These are phyloP conservation scores for Drosophila melanosoma DNA, from an alignment of 2,888 invertebrate genomes.

Conservation along the genomic window DNA sequence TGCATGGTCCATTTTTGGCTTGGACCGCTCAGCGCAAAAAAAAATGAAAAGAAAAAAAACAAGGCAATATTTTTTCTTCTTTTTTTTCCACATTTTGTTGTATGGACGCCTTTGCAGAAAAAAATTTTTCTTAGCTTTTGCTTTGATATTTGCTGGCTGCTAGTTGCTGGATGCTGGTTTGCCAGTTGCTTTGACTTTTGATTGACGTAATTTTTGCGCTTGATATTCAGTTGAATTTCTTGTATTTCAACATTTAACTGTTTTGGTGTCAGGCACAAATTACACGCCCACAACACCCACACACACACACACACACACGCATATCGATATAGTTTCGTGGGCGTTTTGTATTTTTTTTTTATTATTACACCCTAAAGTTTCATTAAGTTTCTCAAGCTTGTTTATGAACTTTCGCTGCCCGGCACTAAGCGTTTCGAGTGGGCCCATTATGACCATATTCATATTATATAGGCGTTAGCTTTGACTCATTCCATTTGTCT, in stretches of 20 bases:
- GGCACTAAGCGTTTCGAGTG: conserved; percentile 22
- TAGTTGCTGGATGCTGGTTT: conserved; percentile 30
- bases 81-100: conserved; percentile 44
- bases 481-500: conserved; percentile 61
- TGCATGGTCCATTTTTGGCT: conserved; percentile 79
- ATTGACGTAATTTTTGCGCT: conserved; percentile 81
- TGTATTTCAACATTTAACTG: conserved; percentile 81
- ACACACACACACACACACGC: conserved; percentile 26
- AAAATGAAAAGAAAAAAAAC: conserved; percentile 30
- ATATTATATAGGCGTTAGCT: conserved; percentile 34
- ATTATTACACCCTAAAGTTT: conserved; percentile 53
- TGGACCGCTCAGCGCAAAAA: conserved; percentile 63
- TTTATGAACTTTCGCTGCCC: conserved; percentile 68
- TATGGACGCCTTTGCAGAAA: conserved; percentile 76
- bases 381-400: conserved; percentile 50
- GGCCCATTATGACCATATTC: conserved; percentile 31
- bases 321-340: conserved; percentile 45
- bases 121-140: conserved; percentile 44
- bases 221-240: conserved; percentile 81
- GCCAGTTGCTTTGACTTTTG: conserved; percentile 70
- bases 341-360: conserved; percentile 47
- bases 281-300: conserved; percentile 71
- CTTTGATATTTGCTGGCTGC: conserved; percentile 51
- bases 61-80: conserved; percentile 57
- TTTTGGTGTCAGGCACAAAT: conserved; percentile 78